Base-by-base conservation (phyloP, 2,888 invertebrate genomes). In the Drosophila parthenogenetica region DNA sequence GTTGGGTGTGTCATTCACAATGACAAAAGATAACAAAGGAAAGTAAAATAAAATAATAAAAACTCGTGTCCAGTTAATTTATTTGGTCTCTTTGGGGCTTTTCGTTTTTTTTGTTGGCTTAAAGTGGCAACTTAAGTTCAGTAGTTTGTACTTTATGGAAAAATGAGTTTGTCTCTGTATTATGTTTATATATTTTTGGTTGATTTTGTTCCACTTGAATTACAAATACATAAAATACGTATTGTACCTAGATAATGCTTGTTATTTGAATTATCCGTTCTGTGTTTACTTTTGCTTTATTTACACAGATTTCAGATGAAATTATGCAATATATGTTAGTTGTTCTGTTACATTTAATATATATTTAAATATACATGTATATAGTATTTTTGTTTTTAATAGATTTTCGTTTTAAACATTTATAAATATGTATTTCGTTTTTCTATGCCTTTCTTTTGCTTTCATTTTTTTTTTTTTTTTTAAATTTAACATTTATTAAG, bases 341-440 rank as follows among this genome's bases (percentile, higher is more conserved):
- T 17, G n/a, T 37, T 48, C 42, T 42, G 42, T 25, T 22, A 17
- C 16, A 65, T 39, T 65, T 53, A 69, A n/a, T 51, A 50, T 61
- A 57, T 40, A 54, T 57, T 55, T 22, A 42, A 48, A 19, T 57
- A 25, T 22, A 16, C 35, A 35, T 48, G 32, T 37, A 37, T 40
- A 43, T 54, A 37, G 57, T 42, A 37, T 57, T 45, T 42, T 60
- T 17, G 7, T 64, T 58, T 22, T 69, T 45, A 54, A 66, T 77
- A 69, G 73, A 48, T 73, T 79, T 79, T 77, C 22, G 60, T 63
- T 68, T 88, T 77, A 74, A 69, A 78, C 73, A 85, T 81, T 77
- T 69, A 79, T 87, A 78, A 83, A 77, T 77, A 81, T 80, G 66
- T 68, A 61, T 65, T 69, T 67, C 37, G 43, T 10, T 58, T 75